These are phyloP conservation scores for Dasypogon diadema DNA, from an alignment of 2,888 invertebrate species.

Conservation along the genomic window DNA sequence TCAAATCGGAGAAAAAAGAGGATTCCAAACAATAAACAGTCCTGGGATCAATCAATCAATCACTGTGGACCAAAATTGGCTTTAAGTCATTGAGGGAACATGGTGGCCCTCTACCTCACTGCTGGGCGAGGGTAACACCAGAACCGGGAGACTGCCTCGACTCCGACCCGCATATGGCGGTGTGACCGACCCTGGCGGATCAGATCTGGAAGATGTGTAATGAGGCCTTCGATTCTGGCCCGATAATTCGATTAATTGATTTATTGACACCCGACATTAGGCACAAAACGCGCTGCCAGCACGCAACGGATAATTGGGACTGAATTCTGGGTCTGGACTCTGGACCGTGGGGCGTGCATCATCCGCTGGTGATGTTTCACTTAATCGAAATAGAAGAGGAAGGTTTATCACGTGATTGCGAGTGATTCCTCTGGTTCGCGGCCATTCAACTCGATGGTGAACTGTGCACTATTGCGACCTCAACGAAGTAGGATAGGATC, in stretches of 20 bases:
- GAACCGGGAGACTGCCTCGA: not conserved
- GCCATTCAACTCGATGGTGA: not conserved
- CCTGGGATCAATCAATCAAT: slow-evolving; percentile 51
- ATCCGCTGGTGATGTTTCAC: slow-evolving; percentile 36
- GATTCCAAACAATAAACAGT: slow-evolving; percentile 46
- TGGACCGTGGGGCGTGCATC: slow-evolving; percentile 36
- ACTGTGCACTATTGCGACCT: slow-evolving; percentile 12
- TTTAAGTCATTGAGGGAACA: slow-evolving; percentile 10
- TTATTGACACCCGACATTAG: slow-evolving; percentile 56
- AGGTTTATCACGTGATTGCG: slow-evolving; percentile 10
- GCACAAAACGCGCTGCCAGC: slow-evolving; percentile 49
- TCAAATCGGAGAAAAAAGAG: not conserved
- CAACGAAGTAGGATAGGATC: not conserved
- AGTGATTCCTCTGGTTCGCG: not conserved
- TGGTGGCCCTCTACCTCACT: not conserved
- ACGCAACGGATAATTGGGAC: slow-evolving; percentile 41
- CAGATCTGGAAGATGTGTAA: slow-evolving; percentile 19
- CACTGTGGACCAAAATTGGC: slow-evolving; percentile 44
- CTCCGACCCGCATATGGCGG: slow-evolving; percentile 31
- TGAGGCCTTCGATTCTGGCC: slow-evolving; percentile 22
- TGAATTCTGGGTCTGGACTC: not conserved
- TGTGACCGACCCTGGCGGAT: slow-evolving; percentile 10
- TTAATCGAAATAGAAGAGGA: slow-evolving; percentile 10
- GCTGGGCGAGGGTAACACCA: not conserved
- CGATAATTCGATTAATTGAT: slow-evolving; percentile 57